phyloP scores from a whole-genome alignment of 2,797 vertebrate genomes.

The Pithecia hirsuta region DNA sequence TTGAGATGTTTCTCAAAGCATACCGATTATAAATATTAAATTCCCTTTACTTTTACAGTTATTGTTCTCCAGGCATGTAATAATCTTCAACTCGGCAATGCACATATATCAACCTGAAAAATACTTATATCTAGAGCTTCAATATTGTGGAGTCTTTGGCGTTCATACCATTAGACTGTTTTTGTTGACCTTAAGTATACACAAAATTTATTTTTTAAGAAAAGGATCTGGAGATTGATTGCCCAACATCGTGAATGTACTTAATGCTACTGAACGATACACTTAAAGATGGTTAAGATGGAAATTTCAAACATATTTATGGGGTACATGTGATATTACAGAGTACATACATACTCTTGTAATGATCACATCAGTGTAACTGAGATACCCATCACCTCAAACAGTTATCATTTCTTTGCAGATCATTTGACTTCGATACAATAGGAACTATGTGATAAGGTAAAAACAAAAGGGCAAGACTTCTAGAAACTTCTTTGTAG shows the following conservation, averaged over 20 bases:
- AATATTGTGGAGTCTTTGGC: neutral
- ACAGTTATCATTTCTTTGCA: neutral
- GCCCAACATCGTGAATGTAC: neutral
- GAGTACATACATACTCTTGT: neutral
- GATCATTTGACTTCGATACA: neutral
- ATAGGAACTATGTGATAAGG: neutral
- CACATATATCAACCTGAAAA: neutral
- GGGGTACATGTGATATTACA: neutral
- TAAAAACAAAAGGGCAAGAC: neutral
- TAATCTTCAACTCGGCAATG: neutral
- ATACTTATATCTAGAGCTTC: neutral
- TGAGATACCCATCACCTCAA: neutral
- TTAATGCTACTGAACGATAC: neutral
- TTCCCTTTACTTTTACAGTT: neutral
- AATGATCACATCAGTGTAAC: neutral
- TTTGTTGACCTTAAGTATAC: neutral
- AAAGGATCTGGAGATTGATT: neutral
- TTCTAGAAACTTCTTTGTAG: neutral
- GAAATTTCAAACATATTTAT: neutral
- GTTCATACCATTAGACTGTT: neutral
- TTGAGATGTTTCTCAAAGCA: neutral
- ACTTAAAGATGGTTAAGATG: neutral
- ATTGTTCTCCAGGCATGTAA: neutral
- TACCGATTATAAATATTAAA: neutral
- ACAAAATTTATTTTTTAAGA: neutral